A percentile compares a stretch with the other conserved stretches of the same genome.
Conservation (phyloP, 2,888 invertebrate genomes). For the Tetragonisca angustula region DNA sequence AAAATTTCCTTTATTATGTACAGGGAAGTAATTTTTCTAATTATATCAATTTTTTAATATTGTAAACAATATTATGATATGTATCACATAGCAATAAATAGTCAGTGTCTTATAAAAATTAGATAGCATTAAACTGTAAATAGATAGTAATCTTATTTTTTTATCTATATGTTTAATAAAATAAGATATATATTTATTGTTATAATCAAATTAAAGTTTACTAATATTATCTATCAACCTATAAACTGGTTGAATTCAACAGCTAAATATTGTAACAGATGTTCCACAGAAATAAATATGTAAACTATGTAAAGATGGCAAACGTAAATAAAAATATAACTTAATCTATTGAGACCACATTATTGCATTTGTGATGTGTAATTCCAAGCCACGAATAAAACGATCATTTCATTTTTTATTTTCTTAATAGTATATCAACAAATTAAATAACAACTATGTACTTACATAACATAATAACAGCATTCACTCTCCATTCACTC, state of each 20-base stretch:
- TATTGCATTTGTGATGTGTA: background rate
- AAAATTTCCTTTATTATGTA: slow-evolving; percentile 1
- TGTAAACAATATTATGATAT: slow-evolving; percentile 29
- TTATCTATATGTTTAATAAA: slow-evolving; percentile 28
- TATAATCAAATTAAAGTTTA: slow-evolving; percentile 25
- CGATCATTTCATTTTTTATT: background rate
- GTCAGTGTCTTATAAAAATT: slow-evolving; percentile 26
- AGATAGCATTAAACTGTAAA: slow-evolving; percentile 42
- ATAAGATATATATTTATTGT: slow-evolving; percentile 57
- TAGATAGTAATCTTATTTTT: slow-evolving; percentile 50
- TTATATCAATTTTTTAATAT: slow-evolving; percentile 12
- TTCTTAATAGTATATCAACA: background rate
- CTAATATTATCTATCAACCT: background rate
- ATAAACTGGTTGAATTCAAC: background rate
- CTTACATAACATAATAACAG: slow-evolving; percentile 35
- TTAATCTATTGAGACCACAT: slow-evolving; percentile 7
- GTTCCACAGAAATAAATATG: slow-evolving; percentile 18
- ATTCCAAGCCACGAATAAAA: background rate
- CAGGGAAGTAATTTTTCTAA: slow-evolving; percentile 12
- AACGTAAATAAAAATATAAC: slow-evolving; percentile 19
- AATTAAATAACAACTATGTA: slow-evolving; percentile 19
- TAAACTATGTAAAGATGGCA: background rate
- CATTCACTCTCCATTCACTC: background rate
- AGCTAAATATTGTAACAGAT: background rate
- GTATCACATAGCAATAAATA: slow-evolving; percentile 22